phyloP scores from a whole-genome alignment of 2,113 vertebrate species.

The Anoplopoma fimbria region DNA sequence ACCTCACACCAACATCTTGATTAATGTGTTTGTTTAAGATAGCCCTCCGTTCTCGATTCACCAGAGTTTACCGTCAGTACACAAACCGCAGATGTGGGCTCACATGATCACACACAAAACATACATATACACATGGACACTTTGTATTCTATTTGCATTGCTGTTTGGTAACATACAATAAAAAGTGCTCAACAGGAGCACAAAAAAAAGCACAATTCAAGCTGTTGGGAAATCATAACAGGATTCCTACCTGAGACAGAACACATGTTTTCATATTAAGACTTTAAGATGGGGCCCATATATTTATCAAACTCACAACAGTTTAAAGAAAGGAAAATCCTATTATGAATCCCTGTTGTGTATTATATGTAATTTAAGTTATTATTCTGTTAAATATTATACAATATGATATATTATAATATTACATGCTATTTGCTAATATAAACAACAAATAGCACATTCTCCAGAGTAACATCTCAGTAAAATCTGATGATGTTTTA shows the following conservation, averaged over 20 bases:
- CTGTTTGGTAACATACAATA: background rate
- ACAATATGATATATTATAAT: background rate
- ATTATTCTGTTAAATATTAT: background rate
- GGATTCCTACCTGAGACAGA: background rate
- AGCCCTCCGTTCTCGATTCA: constrained; percentile 34
- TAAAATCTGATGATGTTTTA: background rate
- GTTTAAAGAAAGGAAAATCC: background rate
- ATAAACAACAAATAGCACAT: background rate
- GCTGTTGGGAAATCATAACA: background rate
- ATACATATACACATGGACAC: background rate
- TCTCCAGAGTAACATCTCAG: background rate
- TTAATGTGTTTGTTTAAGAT: constrained; percentile 73
- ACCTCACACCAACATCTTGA: constrained; percentile 45
- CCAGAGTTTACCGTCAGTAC: constrained; percentile 42
- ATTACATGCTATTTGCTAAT: background rate
- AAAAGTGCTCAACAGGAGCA: background rate
- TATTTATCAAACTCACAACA: background rate
- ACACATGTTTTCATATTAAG: background rate
- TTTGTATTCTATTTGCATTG: background rate
- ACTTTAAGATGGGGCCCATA: background rate
- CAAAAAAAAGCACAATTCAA: background rate
- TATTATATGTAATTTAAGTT: background rate
- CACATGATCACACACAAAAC: background rate
- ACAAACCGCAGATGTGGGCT: constrained; percentile 48
- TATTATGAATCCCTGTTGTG: background rate